These are phyloP conservation scores for Pipistrellus pipistrellus DNA, from an alignment of 2,797 vertebrate genomes.

Conservation along the genomic window DNA sequence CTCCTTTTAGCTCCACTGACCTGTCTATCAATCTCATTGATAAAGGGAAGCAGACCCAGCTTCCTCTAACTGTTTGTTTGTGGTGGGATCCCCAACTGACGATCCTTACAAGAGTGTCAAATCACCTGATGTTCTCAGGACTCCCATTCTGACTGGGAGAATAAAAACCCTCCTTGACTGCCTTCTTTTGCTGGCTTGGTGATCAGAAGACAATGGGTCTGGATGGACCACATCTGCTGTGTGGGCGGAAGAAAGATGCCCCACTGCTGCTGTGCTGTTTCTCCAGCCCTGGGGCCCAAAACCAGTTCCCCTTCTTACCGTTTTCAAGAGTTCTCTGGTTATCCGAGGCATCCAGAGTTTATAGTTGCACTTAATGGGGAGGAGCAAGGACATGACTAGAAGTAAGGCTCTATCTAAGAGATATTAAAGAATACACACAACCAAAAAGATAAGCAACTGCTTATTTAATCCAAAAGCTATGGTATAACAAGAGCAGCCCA, in stretches of 20 bases:
- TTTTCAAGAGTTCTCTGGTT: background rate
- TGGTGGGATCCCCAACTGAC: no score
- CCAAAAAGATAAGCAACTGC: background rate
- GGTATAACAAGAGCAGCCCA: background rate
- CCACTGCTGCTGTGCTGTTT: background rate
- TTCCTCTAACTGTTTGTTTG: background rate
- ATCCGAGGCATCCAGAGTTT: background rate
- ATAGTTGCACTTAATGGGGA: background rate
- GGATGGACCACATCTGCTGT: background rate
- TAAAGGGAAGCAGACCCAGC: background rate
- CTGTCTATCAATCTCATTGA: background rate
- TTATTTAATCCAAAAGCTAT: background rate
- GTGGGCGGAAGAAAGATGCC: background rate
- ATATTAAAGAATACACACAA: background rate
- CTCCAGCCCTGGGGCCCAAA: background rate
- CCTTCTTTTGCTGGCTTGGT: background rate
- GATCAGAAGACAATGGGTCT: background rate
- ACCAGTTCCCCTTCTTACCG: background rate
- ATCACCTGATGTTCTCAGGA: background rate
- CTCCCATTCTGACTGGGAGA: background rate
- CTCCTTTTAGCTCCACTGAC: background rate
- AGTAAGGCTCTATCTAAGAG: background rate
- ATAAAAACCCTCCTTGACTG: background rate
- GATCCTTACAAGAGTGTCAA: background rate
- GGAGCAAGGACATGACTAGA: background rate